Conservation (phyloP, 2,113 vertebrate genomes). For the Chrysochloris asiatica region DNA sequence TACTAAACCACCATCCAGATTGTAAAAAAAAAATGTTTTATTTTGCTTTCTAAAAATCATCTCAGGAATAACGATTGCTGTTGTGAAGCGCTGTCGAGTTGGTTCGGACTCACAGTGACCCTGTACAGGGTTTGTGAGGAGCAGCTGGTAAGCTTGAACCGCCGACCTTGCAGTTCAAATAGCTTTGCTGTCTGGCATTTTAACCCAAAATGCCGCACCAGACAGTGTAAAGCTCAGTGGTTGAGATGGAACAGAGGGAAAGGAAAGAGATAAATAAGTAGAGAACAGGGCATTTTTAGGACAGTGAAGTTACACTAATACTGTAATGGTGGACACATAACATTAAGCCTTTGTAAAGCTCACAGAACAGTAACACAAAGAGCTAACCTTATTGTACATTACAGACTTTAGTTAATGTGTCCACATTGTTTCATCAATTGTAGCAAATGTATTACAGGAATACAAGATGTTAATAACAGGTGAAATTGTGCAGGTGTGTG, state of each 20-base stretch:
- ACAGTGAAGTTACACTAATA: neutral
- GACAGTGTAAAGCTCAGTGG: neutral
- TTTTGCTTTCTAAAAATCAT: no score
- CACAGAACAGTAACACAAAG: neutral
- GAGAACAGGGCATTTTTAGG: neutral
- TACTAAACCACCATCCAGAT: neutral
- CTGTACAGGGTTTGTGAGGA: no score
- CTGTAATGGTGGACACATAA: neutral
- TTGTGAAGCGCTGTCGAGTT: no score
- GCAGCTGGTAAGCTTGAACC: no score
- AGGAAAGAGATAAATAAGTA: no score
- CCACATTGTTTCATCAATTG: neutral
- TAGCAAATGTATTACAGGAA: neutral
- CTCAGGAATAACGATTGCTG: no score
- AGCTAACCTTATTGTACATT: neutral
- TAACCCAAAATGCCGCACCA: neutral
- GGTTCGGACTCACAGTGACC: no score
- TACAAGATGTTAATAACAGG: neutral
- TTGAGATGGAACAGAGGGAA: neutral
- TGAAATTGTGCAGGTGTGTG: neutral
- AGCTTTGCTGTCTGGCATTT: no score
- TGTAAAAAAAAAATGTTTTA: no score
- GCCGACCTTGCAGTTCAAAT: no score
- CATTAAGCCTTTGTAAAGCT: neutral
- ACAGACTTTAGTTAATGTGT: neutral